phyloP scores from a whole-genome alignment of 2,113 vertebrate species.

The Varanus salvator region DNA sequence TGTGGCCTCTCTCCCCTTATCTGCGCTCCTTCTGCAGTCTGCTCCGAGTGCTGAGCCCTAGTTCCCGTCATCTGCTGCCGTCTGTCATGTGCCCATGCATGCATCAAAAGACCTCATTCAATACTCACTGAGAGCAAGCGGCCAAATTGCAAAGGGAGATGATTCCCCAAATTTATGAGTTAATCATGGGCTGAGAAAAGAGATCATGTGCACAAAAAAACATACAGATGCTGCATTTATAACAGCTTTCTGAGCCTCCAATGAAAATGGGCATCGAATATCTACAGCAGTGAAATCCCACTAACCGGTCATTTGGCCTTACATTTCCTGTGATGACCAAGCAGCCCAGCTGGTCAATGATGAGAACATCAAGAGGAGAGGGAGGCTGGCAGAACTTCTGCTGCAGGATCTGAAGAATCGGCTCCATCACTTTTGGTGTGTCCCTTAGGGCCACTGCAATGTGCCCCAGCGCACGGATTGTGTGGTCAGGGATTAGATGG shows the following conservation, averaged over 20 bases:
- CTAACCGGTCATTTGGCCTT: conserved; percentile 56
- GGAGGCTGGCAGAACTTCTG: conserved; percentile 97
- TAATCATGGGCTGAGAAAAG: too few species aligned
- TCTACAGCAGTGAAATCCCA: background rate
- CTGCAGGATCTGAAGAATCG: conserved; percentile 95
- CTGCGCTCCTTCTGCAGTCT: background rate
- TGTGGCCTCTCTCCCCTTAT: background rate
- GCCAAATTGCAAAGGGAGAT: background rate
- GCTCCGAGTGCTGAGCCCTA: background rate
- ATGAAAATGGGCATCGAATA: background rate
- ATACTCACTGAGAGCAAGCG: background rate
- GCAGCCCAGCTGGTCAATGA: conserved; percentile 95
- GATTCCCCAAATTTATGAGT: background rate
- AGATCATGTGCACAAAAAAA: background rate
- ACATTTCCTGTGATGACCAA: conserved; percentile 98
- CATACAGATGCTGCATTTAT: background rate
- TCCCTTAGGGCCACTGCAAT: conserved; percentile 95
- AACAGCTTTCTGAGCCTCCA: background rate
- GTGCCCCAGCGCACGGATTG: conserved; percentile 93
- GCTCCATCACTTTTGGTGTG: conserved; percentile 94
- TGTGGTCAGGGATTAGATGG: conserved; percentile 96
- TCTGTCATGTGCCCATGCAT: background rate
- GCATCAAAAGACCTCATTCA: background rate
- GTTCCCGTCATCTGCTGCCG: background rate
- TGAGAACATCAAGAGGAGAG: conserved; percentile 92